Conservation (phyloP, 2,888 invertebrate species). For the Melinaea menophilus region DNA sequence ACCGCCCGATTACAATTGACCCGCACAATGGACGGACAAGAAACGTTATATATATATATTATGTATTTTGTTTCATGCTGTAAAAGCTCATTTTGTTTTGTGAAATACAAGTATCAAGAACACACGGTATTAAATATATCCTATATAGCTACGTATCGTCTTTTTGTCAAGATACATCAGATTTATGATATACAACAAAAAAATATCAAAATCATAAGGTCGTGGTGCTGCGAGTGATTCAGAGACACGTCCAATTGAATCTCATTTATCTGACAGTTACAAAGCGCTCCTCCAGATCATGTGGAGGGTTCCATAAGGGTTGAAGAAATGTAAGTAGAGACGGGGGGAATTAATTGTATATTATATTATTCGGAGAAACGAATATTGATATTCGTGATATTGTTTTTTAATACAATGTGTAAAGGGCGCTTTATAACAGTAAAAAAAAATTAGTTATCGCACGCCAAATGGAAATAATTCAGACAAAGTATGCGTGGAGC, state of each 20-base stretch:
- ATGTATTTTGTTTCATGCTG: conserved; percentile 15
- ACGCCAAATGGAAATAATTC: conserved; percentile 27
- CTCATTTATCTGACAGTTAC: conserved; percentile 8
- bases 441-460: conserved; percentile 21
- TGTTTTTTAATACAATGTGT: neutral
- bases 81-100: conserved; percentile 49
- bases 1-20: conserved; percentile 21
- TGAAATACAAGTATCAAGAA: conserved; percentile 56
- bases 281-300: conserved; percentile 27
- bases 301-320: conserved; percentile 51
- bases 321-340: conserved; percentile 66
- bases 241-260: conserved; percentile 6
- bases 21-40: conserved; percentile 23
- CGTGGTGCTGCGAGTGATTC: neutral
- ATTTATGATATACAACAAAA: no score
- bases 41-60: neutral
- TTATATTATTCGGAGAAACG: conserved; percentile 69
- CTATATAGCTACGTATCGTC: no score
- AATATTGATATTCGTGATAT: conserved; percentile 29
- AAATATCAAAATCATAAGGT: no score
- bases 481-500: conserved; percentile 7
- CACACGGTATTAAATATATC: conserved; percentile 32
- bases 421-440: neutral
- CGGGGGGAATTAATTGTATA: conserved; percentile 77
- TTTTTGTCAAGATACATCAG: no score